These are phyloP conservation scores for Drosophila athabasca DNA, from an alignment of 1,140 invertebrate species.

Conservation along the genomic window DNA sequence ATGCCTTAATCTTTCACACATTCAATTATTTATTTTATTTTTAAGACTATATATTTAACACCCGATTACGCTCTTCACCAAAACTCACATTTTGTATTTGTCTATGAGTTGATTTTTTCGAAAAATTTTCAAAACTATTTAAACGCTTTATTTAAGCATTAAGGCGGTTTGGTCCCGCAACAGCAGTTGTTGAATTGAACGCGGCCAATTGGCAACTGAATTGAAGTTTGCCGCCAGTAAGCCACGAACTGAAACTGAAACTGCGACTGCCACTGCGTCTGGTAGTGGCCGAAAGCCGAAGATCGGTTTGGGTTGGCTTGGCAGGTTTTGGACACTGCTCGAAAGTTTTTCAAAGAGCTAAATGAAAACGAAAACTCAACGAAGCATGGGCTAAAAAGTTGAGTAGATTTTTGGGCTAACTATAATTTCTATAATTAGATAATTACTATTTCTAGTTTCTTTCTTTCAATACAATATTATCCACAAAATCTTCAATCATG, in stretches of 20 bases:
- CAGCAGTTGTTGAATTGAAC: conserved; percentile 62
- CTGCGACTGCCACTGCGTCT: too few species aligned
- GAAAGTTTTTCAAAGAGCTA: conserved; percentile 60
- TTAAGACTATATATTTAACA: background rate
- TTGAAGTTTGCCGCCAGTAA: conserved; percentile 27
- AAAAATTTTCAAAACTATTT: background rate
- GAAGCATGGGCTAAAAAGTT: conserved; percentile 52
- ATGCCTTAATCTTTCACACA: background rate
- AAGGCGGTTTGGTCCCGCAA: conserved; percentile 19
- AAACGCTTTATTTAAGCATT: background rate
- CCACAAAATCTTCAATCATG: conserved; percentile 84
- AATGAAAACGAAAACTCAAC: conserved; percentile 54
- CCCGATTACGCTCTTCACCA: too few species aligned
- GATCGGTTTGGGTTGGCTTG: conserved; percentile 28
- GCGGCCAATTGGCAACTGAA: conserved; percentile 72
- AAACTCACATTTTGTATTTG: conserved; percentile 47
- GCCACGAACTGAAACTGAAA: conserved; percentile 16
- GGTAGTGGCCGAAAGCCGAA: conserved; percentile 24
- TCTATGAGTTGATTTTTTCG: conserved; percentile 2
- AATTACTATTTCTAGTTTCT: conserved; percentile 3
- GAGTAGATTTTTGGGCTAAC: background rate
- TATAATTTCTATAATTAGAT: background rate
- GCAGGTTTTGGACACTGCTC: conserved; percentile 55
- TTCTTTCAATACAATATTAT: conserved; percentile 79
- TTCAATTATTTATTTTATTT: background rate